Evolutionary conservation across 2,113 vertebrate species (phyloP), one percentile per base, ranked within the genome.

Genomic region (Engraulis encrasicolus): DNA sequence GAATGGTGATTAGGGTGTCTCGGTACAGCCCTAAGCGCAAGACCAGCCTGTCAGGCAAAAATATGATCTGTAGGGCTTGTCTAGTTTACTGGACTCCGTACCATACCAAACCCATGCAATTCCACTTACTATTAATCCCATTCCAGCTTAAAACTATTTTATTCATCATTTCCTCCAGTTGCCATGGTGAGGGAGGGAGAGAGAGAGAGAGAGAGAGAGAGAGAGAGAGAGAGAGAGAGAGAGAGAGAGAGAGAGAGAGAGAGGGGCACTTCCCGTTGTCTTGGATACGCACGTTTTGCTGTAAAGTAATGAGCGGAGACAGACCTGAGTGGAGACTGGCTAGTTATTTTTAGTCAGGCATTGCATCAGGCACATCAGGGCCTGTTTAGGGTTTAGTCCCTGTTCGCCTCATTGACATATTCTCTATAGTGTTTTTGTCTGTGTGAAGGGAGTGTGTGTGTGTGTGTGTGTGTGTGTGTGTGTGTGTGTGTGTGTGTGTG

Each of bases 211-310:
- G 38, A 40, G 40, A 77, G 50, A 58, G 71, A 81, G 50, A 52
- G 58, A 83, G 48, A 78, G 40, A 79, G 78, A 78, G 88, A 82
- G 79, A 89, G 85, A 45, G 61, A 82, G 77, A 48, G 20, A 20
- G 49, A 34, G 58, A 81, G 74, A 49, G 49, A 58, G 83, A 49
- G 58, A 74, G 45, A 78, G 50, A 12, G 79, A 80, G 81, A 81
- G 52, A 91, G 83, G 85, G 88, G 85, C 87, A 89, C 92, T 90
- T 88, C 78, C 52, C 90, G 94, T 95, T 95, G 94, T 95, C 94
- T 95, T 94, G 95, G 94, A 94, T 95, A 95, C 94, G 78, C 88
- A 86, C 86, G 87, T 92, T 95, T 93, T 93, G 91, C 85, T 86
- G 83, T 89, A 86, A 94, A 92, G 92, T 92, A 93, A 93, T 90